phyloP scores from a whole-genome alignment of 2,797 vertebrate species.

The Ptychobarbus kaznakovi region DNA sequence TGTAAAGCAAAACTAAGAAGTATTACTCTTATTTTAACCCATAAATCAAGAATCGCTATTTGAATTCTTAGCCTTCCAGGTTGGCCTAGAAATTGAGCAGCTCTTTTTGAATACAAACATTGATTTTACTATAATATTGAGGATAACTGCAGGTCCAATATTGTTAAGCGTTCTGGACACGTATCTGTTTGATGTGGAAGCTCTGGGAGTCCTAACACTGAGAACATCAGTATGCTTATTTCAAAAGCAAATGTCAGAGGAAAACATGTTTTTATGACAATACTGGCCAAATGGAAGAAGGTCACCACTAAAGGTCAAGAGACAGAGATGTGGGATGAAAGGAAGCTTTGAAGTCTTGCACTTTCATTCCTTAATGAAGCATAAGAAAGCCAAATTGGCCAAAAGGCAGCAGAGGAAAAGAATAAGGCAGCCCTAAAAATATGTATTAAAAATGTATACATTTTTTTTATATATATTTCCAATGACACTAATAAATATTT shows the following conservation, averaged over 20 bases:
- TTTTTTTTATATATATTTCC: background rate
- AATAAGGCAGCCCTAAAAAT: background rate
- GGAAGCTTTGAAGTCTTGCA: constrained; percentile 18
- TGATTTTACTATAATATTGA: background rate
- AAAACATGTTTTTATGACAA: constrained; percentile 15
- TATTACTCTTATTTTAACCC: background rate
- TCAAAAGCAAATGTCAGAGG: constrained; percentile 31
- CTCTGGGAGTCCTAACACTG: background rate
- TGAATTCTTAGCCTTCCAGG: background rate
- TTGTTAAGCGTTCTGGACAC: background rate
- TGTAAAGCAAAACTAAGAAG: background rate
- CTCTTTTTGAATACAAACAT: constrained; percentile 5
- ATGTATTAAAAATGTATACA: background rate
- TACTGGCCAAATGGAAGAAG: constrained; percentile 28
- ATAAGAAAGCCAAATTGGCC: constrained; percentile 22
- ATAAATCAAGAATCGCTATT: background rate
- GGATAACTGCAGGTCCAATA: background rate
- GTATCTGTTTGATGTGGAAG: constrained; percentile 8
- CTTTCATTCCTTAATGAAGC: constrained; percentile 4
- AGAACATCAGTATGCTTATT: background rate
- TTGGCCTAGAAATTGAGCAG: background rate
- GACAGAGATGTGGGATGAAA: constrained; percentile 9
- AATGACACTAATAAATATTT: background rate
- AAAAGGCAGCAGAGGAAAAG: background rate
- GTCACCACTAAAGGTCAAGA: constrained; percentile 22